Percentiles rank a stretch among this genome's conserved stretches.
These are phyloP conservation scores for Drosophila chauvacae DNA, from an alignment of 1,140 invertebrate genomes.

Conservation along the genomic window DNA sequence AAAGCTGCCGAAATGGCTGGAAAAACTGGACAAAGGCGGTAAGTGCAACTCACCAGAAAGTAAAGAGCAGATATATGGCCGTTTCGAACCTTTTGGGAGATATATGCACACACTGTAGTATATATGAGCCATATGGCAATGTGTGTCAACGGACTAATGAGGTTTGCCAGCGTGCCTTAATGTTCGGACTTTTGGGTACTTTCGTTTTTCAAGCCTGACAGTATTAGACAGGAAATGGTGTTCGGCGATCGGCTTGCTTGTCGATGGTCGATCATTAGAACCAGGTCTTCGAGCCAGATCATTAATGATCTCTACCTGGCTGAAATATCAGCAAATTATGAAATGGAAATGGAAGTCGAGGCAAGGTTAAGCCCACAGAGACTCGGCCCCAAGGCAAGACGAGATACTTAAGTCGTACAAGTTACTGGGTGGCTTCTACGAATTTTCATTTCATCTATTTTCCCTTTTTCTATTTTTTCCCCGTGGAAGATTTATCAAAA, in stretches of 20 bases:
- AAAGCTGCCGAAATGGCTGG: conserved; percentile 30
- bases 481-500: conserved; percentile 30
- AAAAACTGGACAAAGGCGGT: conserved; percentile 67
- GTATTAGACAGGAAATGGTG: conserved; percentile 66
- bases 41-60: conserved; percentile 57
- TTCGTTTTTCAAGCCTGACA: conserved; percentile 69
- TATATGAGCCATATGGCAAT: conserved; percentile 29
- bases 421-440: conserved; percentile 6
- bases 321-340: conserved; percentile 51
- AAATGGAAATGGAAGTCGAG: conserved; percentile 33
- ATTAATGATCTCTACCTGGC: conserved; percentile 59
- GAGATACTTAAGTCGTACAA: conserved; percentile 7
- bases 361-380: conserved; percentile 49
- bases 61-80: conserved; percentile 32
- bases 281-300: conserved; percentile 40
- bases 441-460: conserved; percentile 41
- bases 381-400: conserved; percentile 4
- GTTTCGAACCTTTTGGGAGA: conserved; percentile 51
- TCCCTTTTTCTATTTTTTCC: conserved; percentile 3
- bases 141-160: conserved; percentile 72
- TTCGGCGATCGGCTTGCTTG: conserved; percentile 23
- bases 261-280: conserved; percentile 68
- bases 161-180: conserved; percentile 28
- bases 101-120: neutral
- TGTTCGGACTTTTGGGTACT: conserved; percentile 47